phyloP scores from a whole-genome alignment of 92 coral and sea anemone genomes.

The Porites evermanni region DNA sequence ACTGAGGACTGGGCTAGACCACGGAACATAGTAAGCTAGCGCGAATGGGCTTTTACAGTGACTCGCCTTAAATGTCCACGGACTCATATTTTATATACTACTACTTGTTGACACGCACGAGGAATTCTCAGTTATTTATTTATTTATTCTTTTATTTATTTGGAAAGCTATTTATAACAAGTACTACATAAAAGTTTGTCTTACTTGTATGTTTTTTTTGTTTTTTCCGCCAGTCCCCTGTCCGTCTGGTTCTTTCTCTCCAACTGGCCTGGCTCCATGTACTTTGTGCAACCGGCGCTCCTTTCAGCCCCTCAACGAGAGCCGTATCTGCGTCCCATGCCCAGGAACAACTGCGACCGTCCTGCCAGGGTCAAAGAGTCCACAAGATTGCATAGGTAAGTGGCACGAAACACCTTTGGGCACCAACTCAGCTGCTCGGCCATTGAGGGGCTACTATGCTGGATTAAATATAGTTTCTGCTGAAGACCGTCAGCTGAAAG shows the following conservation, averaged over 20 bases:
- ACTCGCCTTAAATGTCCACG: too few species aligned
- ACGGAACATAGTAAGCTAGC: too few species aligned
- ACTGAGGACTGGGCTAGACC: too few species aligned
- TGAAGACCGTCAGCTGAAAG: too few species aligned
- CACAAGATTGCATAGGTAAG: slow-evolving; percentile 58
- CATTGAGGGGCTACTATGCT: too few species aligned
- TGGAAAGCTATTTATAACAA: background rate
- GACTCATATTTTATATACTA: too few species aligned
- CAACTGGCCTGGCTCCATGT: slow-evolving; percentile 72
- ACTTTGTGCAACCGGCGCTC: slow-evolving; percentile 56
- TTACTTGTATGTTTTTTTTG: background rate
- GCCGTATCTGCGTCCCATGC: slow-evolving; percentile 51
- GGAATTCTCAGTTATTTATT: background rate
- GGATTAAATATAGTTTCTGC: too few species aligned
- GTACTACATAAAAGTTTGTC: background rate
- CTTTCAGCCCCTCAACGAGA: slow-evolving; percentile 64
- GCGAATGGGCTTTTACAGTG: too few species aligned
- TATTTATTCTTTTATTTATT: too few species aligned
- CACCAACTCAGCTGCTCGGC: too few species aligned
- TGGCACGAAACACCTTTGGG: too few species aligned
- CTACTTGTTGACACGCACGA: background rate
- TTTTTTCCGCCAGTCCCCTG: slow-evolving; percentile 43
- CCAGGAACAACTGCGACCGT: slow-evolving; percentile 63
- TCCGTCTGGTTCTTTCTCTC: slow-evolving; percentile 66
- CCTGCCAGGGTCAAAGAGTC: slow-evolving; percentile 45